phyloP scores from a whole-genome alignment of 2,113 vertebrate genomes.

The Tetrax tetrax region DNA sequence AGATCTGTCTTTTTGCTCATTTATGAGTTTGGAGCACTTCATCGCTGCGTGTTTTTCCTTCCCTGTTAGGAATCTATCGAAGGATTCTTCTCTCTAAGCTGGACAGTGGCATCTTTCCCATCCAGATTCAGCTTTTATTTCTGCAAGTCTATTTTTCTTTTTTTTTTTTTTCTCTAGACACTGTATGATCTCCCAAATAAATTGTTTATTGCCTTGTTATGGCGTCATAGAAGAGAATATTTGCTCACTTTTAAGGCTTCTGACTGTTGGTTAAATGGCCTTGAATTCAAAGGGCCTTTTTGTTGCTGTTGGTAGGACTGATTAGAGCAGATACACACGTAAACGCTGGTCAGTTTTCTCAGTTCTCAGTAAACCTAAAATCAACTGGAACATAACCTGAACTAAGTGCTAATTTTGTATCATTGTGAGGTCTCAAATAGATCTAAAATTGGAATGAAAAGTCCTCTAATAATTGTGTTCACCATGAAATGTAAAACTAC shows the following conservation, averaged over 20 bases:
- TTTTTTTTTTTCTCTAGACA: not conserved
- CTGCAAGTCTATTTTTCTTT: not conserved
- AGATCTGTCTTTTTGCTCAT: constrained; percentile 53
- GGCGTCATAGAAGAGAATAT: not conserved
- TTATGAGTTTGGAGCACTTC: constrained; percentile 23
- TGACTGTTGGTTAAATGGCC: not conserved
- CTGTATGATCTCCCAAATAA: not conserved
- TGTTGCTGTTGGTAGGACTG: not conserved
- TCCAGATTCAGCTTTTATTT: not conserved
- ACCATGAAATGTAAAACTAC: not conserved
- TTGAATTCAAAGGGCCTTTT: not conserved
- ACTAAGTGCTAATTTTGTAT: not conserved
- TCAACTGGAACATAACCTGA: not conserved
- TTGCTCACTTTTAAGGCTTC: not conserved
- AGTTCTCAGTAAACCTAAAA: not conserved
- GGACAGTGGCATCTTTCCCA: not conserved
- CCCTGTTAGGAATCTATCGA: not conserved
- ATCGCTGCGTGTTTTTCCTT: constrained; percentile 32
- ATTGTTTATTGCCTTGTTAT: not conserved
- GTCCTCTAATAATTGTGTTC: not conserved
- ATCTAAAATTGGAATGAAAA: not conserved
- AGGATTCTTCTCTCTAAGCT: not conserved
- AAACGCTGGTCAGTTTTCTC: not conserved
- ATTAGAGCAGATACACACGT: not conserved
- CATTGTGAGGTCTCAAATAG: not conserved